Conservation (phyloP, 2,888 invertebrate genomes). For the Epirrhoe alternata region DNA sequence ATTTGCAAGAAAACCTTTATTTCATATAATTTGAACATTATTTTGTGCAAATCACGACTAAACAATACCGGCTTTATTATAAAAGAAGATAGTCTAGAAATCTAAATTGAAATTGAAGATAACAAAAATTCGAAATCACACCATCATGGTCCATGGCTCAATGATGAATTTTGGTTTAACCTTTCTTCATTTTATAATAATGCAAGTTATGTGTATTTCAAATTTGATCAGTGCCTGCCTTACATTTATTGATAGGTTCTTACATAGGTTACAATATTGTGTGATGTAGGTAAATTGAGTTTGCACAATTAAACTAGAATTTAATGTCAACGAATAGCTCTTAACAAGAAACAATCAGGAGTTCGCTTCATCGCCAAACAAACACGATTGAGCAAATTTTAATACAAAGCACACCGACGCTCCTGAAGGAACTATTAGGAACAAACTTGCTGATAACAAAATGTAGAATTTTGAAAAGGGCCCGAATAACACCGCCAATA, state of each 20-base stretch:
- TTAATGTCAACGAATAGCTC: constrained; percentile 43
- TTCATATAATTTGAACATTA: constrained; percentile 48
- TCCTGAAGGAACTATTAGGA: constrained; percentile 76
- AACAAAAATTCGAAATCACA: too few relatives aligned
- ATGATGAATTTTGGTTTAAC: too few relatives aligned
- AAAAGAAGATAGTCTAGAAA: too few relatives aligned
- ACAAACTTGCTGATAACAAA: constrained; percentile 74
- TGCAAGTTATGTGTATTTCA: constrained; percentile 27
- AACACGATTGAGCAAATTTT: constrained; percentile 79
- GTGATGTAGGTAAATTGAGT: constrained; percentile 40
- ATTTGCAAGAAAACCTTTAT: constrained; percentile 50
- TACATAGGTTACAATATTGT: constrained; percentile 59
- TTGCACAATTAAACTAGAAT: constrained; percentile 45
- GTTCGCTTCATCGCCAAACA: constrained; percentile 64
- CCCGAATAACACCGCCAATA: constrained; percentile 43
- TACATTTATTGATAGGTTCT: constrained; percentile 64
- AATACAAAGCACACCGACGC: constrained; percentile 71
- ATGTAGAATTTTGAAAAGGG: constrained; percentile 68
- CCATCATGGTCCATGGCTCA: too few relatives aligned
- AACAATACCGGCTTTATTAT: constrained; percentile 16
- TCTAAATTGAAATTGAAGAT: too few relatives aligned
- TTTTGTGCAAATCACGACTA: constrained; percentile 65
- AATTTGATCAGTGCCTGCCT: constrained; percentile 51
- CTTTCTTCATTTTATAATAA: too few relatives aligned
- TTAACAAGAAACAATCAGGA: constrained; percentile 53